These are phyloP conservation scores for Sarotherodon lohbergeri DNA, from an alignment of 2,113 vertebrate species.

Conservation along the genomic window DNA sequence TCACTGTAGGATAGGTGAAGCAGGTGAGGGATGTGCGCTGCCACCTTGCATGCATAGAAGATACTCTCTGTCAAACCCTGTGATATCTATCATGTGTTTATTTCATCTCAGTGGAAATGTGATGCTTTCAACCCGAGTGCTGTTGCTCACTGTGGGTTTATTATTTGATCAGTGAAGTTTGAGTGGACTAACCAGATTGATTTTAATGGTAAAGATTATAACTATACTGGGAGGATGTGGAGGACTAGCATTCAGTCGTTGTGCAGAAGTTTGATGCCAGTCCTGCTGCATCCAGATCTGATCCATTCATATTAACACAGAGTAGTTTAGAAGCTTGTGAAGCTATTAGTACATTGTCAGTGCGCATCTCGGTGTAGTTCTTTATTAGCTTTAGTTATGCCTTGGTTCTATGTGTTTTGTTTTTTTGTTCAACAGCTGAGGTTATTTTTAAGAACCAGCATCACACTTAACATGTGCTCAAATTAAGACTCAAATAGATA, in stretches of 20 bases:
- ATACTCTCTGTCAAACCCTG: neutral
- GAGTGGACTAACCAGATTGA: neutral
- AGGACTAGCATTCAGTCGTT: neutral
- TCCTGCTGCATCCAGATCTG: neutral
- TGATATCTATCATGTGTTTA: neutral
- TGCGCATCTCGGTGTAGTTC: neutral
- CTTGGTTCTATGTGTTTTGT: accelerated
- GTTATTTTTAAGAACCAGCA: neutral
- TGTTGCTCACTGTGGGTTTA: neutral
- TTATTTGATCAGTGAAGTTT: neutral
- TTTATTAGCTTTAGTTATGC: neutral
- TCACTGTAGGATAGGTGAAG: neutral
- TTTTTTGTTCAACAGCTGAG: neutral
- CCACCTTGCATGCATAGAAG: neutral
- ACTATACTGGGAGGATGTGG: neutral
- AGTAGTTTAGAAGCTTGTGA: constrained; percentile 15
- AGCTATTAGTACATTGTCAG: neutral
- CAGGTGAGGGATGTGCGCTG: neutral
- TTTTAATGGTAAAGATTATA: neutral
- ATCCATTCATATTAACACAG: neutral
- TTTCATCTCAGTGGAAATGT: neutral
- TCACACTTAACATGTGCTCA: neutral
- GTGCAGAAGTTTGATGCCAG: neutral
- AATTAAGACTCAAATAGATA: neutral
- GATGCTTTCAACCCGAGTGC: neutral